These are phyloP conservation scores for Maylandia zebra DNA, from an alignment of 2,113 vertebrate genomes.

Conservation along the genomic window DNA sequence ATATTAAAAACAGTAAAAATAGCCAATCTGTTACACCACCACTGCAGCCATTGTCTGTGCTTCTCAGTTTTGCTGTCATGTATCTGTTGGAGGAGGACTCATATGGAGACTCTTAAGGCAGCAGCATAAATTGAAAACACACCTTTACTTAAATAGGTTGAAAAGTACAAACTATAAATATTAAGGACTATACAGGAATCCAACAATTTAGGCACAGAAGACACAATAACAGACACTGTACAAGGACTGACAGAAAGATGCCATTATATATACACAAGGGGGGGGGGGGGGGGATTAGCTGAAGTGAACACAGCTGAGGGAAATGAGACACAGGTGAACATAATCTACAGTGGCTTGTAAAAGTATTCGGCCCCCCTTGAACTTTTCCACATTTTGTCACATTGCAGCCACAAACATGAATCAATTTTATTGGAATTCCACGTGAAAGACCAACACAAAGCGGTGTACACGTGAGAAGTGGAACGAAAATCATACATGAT, in stretches of 20 bases:
- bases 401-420: background rate
- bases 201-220: background rate
- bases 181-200: background rate
- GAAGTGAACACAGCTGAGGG: background rate
- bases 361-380: background rate
- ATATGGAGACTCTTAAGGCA: background rate
- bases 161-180: background rate
- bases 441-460: fast-evolving
- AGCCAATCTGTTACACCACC: background rate
- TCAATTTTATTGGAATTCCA: background rate
- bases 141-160: background rate
- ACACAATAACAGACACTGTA: background rate
- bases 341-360: background rate
- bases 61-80: background rate
- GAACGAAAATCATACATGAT: background rate
- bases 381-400: background rate
- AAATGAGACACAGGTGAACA: background rate
- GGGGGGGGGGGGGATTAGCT: background rate
- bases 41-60: background rate
- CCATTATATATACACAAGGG: background rate
- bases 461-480: fast-evolving
- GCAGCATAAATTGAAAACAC: too few species aligned
- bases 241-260: background rate
- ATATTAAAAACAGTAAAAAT: background rate
- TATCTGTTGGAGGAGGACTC: background rate